Evolutionary conservation across 37 sponge, comb jelly and placozoan genomes (phyloP).

Genomic region (Axinella damicornis): DNA sequence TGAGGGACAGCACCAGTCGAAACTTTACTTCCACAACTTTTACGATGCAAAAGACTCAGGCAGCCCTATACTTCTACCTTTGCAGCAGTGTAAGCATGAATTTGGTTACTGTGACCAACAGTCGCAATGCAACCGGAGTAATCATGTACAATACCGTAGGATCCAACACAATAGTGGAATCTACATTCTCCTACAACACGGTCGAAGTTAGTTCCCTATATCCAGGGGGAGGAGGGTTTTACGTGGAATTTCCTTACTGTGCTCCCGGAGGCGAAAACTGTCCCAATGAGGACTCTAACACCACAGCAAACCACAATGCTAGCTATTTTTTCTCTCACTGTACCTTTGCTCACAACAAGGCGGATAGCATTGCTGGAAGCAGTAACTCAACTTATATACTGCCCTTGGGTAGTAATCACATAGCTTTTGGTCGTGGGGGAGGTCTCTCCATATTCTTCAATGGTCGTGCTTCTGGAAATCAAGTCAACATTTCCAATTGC

Average conservation of each 20-base stretch:
- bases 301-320: neutral
- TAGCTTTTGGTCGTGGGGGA: constrained; percentile 57
- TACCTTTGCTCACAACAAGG: constrained; percentile 20
- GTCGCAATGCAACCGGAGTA: constrained; percentile 48
- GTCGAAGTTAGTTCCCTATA: neutral
- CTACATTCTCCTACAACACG: constrained; percentile 23
- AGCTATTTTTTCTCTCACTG: neutral
- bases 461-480: constrained; percentile 31
- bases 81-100: constrained; percentile 25
- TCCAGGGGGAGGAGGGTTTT: constrained; percentile 41
- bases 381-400: neutral
- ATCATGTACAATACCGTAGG: constrained; percentile 50
- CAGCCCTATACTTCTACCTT: too few relatives aligned
- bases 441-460: constrained; percentile 66
- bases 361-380: neutral
- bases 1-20: constrained; percentile 47
- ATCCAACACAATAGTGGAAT: neutral
- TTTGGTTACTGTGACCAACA: constrained; percentile 5
- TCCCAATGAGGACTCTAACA: neutral
- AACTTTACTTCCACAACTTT: neutral
- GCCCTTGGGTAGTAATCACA: constrained; percentile 24
- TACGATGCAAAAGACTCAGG: constrained; percentile 43
- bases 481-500: constrained; percentile 14
- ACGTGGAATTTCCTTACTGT: constrained; percentile 64
- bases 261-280: constrained; percentile 30